phyloP scores from a whole-genome alignment of 2,888 invertebrate genomes.

The Acrocera orbiculus region DNA sequence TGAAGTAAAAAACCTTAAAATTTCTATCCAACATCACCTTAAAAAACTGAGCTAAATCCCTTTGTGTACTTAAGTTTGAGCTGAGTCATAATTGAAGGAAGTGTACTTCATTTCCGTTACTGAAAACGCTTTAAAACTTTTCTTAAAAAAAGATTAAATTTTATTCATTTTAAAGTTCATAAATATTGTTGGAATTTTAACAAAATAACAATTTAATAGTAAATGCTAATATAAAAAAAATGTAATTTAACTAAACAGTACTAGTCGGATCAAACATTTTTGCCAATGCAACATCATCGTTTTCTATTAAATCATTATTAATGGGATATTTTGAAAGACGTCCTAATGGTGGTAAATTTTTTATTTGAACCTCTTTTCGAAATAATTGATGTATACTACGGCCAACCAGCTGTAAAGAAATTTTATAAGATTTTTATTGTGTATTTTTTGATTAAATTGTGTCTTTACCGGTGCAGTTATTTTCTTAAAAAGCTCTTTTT shows the following conservation, averaged over 20 bases:
- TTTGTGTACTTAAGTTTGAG: no score
- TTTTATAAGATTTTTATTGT: neutral
- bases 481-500: conserved; percentile 81
- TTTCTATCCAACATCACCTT: no score
- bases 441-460: neutral
- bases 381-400: conserved; percentile 75
- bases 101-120: no score
- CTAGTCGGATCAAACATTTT: conserved; percentile 20
- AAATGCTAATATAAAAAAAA: no score
- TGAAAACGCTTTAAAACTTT: no score
- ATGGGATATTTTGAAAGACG: conserved; percentile 13
- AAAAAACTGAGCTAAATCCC: no score
- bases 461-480: conserved; percentile 53
- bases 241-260: conserved; percentile 7
- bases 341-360: conserved; percentile 57
- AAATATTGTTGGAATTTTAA: no score
- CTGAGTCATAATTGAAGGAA: no score
- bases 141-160: no score
- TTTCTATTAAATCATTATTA: conserved; percentile 21
- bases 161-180: no score
- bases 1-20: no score
- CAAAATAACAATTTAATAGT: no score
- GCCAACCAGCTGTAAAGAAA: conserved; percentile 48
- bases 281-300: conserved; percentile 22
- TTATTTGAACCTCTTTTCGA: conserved; percentile 71